Evolutionary conservation across 2,797 vertebrate genomes (phyloP).

Genomic region (Intellagama lesueurii): DNA sequence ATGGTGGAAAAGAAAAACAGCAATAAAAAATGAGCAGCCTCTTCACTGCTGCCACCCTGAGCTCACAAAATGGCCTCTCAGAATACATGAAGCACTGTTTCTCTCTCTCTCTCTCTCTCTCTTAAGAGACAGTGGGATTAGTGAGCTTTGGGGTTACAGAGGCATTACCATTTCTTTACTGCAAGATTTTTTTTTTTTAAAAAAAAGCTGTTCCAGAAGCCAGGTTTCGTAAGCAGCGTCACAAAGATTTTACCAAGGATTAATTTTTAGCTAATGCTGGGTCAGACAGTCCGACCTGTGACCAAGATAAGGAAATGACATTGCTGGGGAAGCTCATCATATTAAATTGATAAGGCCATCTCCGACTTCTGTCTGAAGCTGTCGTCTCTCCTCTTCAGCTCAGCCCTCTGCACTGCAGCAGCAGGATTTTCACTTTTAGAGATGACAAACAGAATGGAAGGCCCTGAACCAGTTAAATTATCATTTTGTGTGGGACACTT

Average conservation of each 20-base stretch:
- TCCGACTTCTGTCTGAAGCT: neutral
- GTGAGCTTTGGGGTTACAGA: neutral
- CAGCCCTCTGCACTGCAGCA: neutral
- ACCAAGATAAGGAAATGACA: slow-evolving; percentile 30
- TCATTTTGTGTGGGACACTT: neutral
- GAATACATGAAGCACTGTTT: neutral
- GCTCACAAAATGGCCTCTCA: neutral
- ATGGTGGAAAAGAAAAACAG: neutral
- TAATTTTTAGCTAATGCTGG: neutral
- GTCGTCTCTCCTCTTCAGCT: neutral
- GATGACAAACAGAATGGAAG: neutral
- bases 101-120: neutral
- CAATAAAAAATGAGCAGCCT: neutral
- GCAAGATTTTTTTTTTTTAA: neutral
- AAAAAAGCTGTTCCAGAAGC: neutral
- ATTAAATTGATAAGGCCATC: neutral
- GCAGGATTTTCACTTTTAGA: neutral
- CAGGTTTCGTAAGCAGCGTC: neutral
- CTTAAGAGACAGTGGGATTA: neutral
- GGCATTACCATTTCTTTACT: neutral
- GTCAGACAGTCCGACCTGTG: neutral
- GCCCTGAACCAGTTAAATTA: neutral
- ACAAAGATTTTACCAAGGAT: neutral
- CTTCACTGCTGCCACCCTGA: neutral
- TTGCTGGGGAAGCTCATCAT: neutral